Conservation (phyloP, 2,797 vertebrate genomes). For the Sternotherus odoratus region DNA sequence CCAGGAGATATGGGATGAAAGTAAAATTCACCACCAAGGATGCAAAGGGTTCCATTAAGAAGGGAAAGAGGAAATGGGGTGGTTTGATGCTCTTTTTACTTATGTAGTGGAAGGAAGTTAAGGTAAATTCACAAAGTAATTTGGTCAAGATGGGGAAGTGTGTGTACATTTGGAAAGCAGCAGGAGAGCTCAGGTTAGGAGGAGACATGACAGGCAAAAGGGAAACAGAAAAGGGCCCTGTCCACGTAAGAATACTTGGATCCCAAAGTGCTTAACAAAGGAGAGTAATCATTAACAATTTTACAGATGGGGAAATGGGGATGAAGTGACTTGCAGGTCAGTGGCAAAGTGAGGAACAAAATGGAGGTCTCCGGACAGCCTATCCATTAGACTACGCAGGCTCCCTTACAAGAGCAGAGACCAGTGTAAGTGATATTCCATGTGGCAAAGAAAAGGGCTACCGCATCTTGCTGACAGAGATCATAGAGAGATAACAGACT, state of each 20-base stretch:
- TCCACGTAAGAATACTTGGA: background rate
- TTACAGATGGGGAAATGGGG: background rate
- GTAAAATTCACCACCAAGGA: background rate
- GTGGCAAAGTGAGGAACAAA: background rate
- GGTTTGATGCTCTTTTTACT: background rate
- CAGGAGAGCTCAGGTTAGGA: background rate
- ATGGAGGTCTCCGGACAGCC: background rate
- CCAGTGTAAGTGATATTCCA: background rate
- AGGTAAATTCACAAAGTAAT: background rate
- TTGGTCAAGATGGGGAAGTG: background rate
- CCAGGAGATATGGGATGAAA: background rate
- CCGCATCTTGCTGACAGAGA: background rate
- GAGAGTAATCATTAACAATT: too few relatives aligned
- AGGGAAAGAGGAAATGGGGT: background rate
- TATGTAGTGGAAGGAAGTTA: background rate
- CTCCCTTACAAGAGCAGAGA: background rate
- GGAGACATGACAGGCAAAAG: background rate
- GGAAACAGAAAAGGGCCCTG: background rate
- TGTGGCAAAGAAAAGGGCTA: background rate
- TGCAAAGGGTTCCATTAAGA: background rate
- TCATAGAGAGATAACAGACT: too few relatives aligned
- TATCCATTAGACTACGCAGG: background rate
- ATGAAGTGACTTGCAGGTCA: background rate
- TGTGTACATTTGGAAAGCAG: background rate
- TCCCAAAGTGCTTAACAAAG: background rate